A percentile compares a stretch with the other conserved stretches of the same genome.
These are phyloP conservation scores for Ctenomys sociabilis DNA, from an alignment of 2,113 vertebrate species.

Conservation along the genomic window DNA sequence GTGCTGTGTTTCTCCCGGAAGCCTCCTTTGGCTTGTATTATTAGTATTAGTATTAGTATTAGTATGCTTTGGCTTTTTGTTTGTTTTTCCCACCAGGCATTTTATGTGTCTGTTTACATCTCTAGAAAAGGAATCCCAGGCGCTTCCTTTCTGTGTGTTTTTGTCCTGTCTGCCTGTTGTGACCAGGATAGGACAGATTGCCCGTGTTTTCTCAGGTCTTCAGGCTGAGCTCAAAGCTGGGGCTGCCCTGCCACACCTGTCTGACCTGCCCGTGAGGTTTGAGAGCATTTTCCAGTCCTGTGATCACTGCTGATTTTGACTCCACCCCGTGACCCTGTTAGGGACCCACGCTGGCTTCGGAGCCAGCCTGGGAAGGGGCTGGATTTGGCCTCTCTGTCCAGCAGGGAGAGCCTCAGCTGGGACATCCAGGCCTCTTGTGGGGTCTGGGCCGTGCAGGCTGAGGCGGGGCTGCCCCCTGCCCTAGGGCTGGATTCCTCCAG, in stretches of 20 bases:
- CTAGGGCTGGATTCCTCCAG: not conserved
- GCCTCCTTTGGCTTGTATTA: not conserved
- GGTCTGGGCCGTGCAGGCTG: not conserved
- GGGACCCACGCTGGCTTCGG: constrained; percentile 93
- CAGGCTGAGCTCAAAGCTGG: constrained; percentile 98
- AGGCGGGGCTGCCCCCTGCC: not conserved
- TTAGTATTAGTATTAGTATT: too few species aligned
- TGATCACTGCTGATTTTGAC: constrained; percentile 99
- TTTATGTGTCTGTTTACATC: constrained; percentile 86
- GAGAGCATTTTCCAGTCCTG: constrained; percentile 97
- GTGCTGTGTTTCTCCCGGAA: not conserved
- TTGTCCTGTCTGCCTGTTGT: constrained; percentile 96
- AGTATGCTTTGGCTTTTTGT: not conserved
- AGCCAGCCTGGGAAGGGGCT: constrained; percentile 97
- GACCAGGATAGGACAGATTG: constrained; percentile 94
- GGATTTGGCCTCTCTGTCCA: constrained; percentile 92
- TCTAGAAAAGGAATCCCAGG: not conserved
- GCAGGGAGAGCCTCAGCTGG: constrained; percentile 93
- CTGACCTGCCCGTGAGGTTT: constrained; percentile 98
- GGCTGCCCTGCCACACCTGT: constrained; percentile 99
- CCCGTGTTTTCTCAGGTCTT: constrained; percentile 99
- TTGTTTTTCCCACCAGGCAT: constrained; percentile 80
- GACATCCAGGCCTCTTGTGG: constrained; percentile 98
- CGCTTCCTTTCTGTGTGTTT: constrained; percentile 69
- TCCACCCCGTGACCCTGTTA: constrained; percentile 99